phyloP scores from a whole-genome alignment of 2,888 invertebrate species.

The Steromphala cineraria region DNA sequence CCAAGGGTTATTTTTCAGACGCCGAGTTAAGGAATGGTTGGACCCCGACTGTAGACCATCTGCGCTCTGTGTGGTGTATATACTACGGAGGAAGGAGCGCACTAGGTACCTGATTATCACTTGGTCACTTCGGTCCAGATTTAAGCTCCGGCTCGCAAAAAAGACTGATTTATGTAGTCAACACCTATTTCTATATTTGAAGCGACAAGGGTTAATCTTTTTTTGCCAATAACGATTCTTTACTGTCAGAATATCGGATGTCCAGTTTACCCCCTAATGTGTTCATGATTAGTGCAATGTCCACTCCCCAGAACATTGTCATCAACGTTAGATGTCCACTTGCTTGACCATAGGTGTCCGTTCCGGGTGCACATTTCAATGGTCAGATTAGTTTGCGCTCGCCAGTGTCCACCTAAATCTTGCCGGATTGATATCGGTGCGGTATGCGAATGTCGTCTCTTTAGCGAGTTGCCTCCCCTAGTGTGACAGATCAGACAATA shows the following conservation, averaged over 20 bases:
- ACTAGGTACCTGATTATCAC: too few relatives aligned
- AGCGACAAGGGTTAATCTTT: neutral
- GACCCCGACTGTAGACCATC: neutral
- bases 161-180: neutral
- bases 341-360: neutral
- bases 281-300: neutral
- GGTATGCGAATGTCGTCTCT: too few relatives aligned
- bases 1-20: neutral
- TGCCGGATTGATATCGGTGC: too few relatives aligned
- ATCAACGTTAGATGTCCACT: neutral
- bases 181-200: neutral
- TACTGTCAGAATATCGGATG: neutral
- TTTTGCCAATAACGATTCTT: neutral
- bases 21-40: neutral
- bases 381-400: neutral
- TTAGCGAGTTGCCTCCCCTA: too few relatives aligned
- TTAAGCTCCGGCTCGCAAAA: neutral
- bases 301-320: neutral
- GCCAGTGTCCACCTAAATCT: neutral
- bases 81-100: too few relatives aligned
- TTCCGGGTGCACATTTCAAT: neutral
- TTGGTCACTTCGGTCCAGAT: too few relatives aligned
- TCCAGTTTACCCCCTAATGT: neutral
- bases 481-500: too few relatives aligned
- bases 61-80: neutral